Base-by-base conservation (phyloP, 1,140 invertebrate species). In the Atta cephalotes region DNA sequence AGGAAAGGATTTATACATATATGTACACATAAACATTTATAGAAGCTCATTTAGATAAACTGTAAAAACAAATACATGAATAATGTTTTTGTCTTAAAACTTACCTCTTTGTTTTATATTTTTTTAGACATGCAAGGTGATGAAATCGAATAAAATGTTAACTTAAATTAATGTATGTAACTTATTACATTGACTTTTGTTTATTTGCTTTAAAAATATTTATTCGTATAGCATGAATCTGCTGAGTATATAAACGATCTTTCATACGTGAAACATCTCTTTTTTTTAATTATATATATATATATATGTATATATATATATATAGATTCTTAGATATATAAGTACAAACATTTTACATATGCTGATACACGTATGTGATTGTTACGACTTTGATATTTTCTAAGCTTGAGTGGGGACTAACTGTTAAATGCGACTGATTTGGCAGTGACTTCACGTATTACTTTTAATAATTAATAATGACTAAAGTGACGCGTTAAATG, bases 131-230 rank as follows among this genome's bases (percentile, higher is more conserved):
- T 80, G 86, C 65, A 66, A 49, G 31, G 16, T 66, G 49, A 58
- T 51, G 45, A 63, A 79, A 85, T 49, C 39, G 12, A 72, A 21
- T 72, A 25, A 81, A 68, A 85, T 3, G 3, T 68, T 28, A n/a
- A 81, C 53, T 82, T 81, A 86, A 71, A 49, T 39, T 80, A 71
- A 14, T 45, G 14, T 74, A 12, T 49, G 18, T n/a, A 1, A 53
- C 25, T 81, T 74, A 79, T 86, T 77, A 88, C 63, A 87, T 90
- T 82, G 88, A 92, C 85, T 86, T 92, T 3, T 5, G 14, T 81
- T 93, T 91, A 90, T 92, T 93, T 92, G 92, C 86, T 92, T 68
- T 87, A 85, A 93, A 92, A 90, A 92, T 88, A 92, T 91, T 88
- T 91, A 90, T 92, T 89, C 68, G 87, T 88, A 87, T 92, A 85